Percentiles rank a stretch among this genome's conserved stretches.
Conservation (phyloP, 2,797 vertebrate species). For the Danio choprae region DNA sequence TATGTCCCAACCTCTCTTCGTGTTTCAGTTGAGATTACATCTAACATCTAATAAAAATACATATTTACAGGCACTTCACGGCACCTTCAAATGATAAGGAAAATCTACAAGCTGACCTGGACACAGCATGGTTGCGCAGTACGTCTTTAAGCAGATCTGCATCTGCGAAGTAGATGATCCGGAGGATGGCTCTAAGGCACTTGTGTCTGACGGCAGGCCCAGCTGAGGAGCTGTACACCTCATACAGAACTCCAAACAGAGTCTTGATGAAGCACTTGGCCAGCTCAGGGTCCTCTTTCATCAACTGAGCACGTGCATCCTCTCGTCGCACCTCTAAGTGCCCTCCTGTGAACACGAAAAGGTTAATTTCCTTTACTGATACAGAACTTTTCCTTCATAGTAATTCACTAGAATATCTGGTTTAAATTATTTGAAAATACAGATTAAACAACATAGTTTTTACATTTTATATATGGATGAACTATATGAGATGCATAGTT, state of each 20-base stretch:
- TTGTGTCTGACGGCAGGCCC: conserved; percentile 99
- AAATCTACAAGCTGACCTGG: too few relatives aligned
- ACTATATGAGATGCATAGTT: too few relatives aligned
- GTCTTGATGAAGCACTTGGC: conserved; percentile 99
- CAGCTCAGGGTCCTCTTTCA: conserved; percentile 98
- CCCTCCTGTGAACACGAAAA: conserved; percentile 78
- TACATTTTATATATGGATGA: too few relatives aligned
- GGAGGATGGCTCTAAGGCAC: conserved; percentile 99
- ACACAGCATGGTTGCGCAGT: conserved; percentile 98
- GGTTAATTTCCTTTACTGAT: background rate
- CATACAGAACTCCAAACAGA: conserved; percentile 98
- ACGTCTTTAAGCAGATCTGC: conserved; percentile 99
- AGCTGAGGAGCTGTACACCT: conserved; percentile 99
- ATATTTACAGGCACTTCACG: too few relatives aligned
- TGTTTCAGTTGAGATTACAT: too few relatives aligned
- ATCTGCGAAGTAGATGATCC: conserved; percentile 99
- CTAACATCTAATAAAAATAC: too few relatives aligned
- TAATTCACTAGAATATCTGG: background rate
- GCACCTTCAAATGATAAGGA: too few relatives aligned
- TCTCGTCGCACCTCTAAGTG: conserved; percentile 95
- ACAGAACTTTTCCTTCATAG: background rate
- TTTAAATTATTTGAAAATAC: background rate
- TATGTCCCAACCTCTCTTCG: too few relatives aligned
- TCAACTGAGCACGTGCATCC: conserved; percentile 96
- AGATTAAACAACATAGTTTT: too few relatives aligned